A percentile compares a stretch with the other conserved stretches of the same genome.
Conservation (phyloP, 2,113 vertebrate genomes). For the Potamarius usumacintae region DNA sequence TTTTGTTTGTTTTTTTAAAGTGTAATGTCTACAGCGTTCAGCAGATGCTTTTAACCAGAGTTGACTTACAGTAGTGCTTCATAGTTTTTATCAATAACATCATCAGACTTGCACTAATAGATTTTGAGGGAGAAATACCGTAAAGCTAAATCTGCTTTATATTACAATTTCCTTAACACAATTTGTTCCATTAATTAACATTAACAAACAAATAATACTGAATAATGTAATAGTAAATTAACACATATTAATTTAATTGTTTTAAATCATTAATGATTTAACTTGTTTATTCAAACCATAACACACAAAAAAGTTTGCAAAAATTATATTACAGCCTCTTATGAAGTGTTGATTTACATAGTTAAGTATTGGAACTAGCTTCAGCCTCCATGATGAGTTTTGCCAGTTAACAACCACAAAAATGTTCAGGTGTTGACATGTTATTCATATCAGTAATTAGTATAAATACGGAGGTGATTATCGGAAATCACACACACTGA, state of each 20-base stretch:
- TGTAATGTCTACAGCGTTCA: background rate
- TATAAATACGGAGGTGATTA: too few species aligned
- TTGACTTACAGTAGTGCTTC: background rate
- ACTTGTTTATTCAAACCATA: background rate
- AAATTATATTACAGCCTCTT: background rate
- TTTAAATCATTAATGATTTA: background rate
- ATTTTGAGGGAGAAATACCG: background rate
- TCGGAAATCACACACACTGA: too few species aligned
- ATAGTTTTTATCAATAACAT: background rate
- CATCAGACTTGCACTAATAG: background rate
- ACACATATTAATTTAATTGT: background rate
- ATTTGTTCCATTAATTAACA: background rate
- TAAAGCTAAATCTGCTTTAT: background rate
- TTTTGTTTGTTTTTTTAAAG: too few species aligned
- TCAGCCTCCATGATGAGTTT: background rate
- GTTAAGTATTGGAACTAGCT: background rate
- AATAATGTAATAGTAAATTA: background rate
- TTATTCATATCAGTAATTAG: background rate
- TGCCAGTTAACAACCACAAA: background rate
- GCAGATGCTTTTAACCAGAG: background rate
- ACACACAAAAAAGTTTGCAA: background rate
- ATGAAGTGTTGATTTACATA: background rate
- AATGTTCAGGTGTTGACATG: background rate
- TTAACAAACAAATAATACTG: background rate
- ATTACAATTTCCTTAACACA: background rate